A percentile compares a stretch with the other conserved stretches of the same genome.
These are phyloP conservation scores for Temnothorax rugatulus DNA, from an alignment of 2,888 invertebrate genomes.

Conservation along the genomic window DNA sequence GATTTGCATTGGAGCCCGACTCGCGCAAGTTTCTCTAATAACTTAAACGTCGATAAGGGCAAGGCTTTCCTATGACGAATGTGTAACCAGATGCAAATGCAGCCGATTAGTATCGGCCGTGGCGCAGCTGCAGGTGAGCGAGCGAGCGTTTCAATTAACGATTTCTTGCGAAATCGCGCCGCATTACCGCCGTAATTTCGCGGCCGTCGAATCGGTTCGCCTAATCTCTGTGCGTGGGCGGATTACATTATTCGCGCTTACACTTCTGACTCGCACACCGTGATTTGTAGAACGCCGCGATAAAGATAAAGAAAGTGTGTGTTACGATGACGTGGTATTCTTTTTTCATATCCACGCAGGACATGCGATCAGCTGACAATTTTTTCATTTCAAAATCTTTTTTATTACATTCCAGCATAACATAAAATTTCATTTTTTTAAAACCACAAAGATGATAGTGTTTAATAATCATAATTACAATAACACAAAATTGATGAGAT, in stretches of 20 bases:
- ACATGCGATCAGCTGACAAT: not conserved
- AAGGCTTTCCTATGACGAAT: conserved; percentile 52
- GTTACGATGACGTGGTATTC: conserved; percentile 1
- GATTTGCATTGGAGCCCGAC: conserved; percentile 22
- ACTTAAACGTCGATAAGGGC: conserved; percentile 48
- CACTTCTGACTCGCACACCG: conserved; percentile 55
- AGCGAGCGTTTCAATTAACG: conserved; percentile 46
- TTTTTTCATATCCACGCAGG: not conserved
- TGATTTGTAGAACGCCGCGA: conserved; percentile 35
- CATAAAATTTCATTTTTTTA: not conserved
- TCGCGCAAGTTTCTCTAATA: conserved; percentile 43
- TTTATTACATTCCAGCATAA: not conserved
- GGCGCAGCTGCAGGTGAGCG: conserved; percentile 4
- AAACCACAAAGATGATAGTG: not conserved
- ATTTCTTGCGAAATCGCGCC: conserved; percentile 79
- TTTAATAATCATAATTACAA: not conserved
- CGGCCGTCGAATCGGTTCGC: conserved; percentile 68
- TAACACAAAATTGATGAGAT: not conserved
- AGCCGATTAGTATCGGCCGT: conserved; percentile 31
- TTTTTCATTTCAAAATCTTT: not conserved
- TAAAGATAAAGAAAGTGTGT: conserved; percentile 4
- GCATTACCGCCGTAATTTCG: conserved; percentile 75
- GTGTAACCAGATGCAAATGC: conserved; percentile 49
- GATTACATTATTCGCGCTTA: conserved; percentile 81
- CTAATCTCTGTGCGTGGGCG: conserved; percentile 79